These are phyloP conservation scores for Neosilurus hyrtlii DNA, from an alignment of 2,797 vertebrate genomes.

Conservation along the genomic window DNA sequence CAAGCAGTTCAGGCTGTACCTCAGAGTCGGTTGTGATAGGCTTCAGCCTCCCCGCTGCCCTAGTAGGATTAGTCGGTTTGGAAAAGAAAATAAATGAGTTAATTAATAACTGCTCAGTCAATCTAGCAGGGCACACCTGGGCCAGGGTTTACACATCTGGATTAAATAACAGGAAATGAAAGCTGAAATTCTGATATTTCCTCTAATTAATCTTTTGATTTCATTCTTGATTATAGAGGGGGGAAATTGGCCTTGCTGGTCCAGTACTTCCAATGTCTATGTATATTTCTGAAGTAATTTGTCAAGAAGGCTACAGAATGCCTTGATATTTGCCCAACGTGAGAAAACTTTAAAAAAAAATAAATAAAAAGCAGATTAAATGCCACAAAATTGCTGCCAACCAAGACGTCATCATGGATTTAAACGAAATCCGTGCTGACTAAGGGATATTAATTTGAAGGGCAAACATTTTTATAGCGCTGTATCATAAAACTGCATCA, in stretches of 20 bases:
- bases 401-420: not conserved
- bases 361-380: not conserved
- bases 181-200: not conserved
- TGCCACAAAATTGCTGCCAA: not conserved
- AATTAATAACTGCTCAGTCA: no score
- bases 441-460: not conserved
- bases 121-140: no score
- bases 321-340: not conserved
- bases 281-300: not conserved
- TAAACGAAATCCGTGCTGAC: not conserved
- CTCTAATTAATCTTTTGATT: not conserved
- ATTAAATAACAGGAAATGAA: not conserved
- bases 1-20: no score
- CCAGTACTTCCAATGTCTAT: not conserved
- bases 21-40: no score
- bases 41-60: no score
- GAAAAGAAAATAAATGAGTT: no score
- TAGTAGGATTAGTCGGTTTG: no score
- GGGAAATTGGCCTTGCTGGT: not conserved
- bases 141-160: not conserved
- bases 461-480: not conserved
- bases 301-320: not conserved
- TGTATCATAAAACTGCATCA: not conserved
- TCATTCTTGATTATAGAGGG: no score
- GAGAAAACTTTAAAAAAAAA: not conserved